Conservation (phyloP, 1,140 invertebrate genomes). For the Papilio polytes region DNA sequence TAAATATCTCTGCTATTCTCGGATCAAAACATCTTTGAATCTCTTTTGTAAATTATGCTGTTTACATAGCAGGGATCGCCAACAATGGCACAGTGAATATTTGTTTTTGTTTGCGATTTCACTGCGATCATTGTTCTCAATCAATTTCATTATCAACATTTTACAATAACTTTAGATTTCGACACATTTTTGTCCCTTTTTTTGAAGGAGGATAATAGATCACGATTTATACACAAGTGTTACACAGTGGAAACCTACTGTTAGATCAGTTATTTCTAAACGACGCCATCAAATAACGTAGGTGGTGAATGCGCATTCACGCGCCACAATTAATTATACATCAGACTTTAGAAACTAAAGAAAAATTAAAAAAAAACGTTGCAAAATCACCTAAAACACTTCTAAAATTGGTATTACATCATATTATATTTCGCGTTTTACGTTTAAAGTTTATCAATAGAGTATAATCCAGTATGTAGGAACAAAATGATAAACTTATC, state of each 20-base stretch:
- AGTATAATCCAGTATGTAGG: too few relatives aligned
- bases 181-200: too few relatives aligned
- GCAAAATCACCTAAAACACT: background rate
- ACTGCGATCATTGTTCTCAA: background rate
- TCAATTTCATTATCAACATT: background rate
- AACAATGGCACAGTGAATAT: background rate
- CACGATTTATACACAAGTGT: too few relatives aligned
- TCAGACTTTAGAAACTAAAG: background rate
- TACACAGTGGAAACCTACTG: too few relatives aligned
- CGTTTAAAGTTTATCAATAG: background rate
- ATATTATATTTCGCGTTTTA: background rate
- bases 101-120: background rate
- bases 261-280: background rate
- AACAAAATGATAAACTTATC: background rate
- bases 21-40: background rate
- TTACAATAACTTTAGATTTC: background rate
- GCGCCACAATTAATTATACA: background rate
- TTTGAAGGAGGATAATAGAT: too few relatives aligned
- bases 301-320: background rate
- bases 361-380: background rate
- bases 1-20: background rate
- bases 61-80: background rate
- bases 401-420: background rate
- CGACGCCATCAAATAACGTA: background rate
- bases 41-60: background rate